Conservation (phyloP, 1,140 invertebrate species). For the Globodera ellingtonae region DNA sequence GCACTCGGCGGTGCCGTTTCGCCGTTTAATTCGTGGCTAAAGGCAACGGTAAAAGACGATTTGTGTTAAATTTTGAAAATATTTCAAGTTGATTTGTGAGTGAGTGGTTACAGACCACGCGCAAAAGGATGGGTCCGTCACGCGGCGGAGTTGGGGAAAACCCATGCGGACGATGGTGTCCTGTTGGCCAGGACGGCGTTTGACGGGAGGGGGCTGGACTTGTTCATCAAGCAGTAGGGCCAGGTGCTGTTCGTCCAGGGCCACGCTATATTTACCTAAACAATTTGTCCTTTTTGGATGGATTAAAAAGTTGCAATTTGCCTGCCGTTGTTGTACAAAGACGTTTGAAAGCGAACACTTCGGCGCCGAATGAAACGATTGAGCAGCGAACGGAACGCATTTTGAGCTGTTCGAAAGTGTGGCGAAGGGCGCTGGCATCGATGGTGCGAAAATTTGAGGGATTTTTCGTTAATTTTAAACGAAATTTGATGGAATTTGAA, state of each 20-base stretch:
- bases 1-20: background rate
- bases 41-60: conserved; percentile 14
- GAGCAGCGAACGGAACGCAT: conserved; percentile 40
- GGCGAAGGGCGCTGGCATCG: conserved; percentile 23
- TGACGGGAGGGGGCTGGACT: conserved; percentile 34
- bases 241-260: conserved; percentile 40
- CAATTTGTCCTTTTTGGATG: background rate
- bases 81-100: too few relatives aligned
- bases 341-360: conserved; percentile 40
- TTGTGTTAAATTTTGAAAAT: too few relatives aligned
- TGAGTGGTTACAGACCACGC: conserved; percentile 1
- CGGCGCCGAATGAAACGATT: conserved; percentile 34
- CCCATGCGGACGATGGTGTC: conserved; percentile 39
- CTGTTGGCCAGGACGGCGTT: conserved; percentile 26
- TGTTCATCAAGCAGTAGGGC: conserved; percentile 35
- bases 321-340: conserved; percentile 37
- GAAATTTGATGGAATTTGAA: too few relatives aligned
- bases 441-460: conserved; percentile 14
- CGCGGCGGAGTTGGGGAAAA: conserved; percentile 20
- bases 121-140: conserved; percentile 34
- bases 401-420: conserved; percentile 37
- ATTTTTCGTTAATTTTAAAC: background rate
- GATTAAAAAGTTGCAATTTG: background rate
- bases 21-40: conserved; percentile 32
- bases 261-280: conserved; percentile 43